These are phyloP conservation scores for Nemurella pictetii DNA, from an alignment of 2,888 invertebrate species.

Conservation along the genomic window DNA sequence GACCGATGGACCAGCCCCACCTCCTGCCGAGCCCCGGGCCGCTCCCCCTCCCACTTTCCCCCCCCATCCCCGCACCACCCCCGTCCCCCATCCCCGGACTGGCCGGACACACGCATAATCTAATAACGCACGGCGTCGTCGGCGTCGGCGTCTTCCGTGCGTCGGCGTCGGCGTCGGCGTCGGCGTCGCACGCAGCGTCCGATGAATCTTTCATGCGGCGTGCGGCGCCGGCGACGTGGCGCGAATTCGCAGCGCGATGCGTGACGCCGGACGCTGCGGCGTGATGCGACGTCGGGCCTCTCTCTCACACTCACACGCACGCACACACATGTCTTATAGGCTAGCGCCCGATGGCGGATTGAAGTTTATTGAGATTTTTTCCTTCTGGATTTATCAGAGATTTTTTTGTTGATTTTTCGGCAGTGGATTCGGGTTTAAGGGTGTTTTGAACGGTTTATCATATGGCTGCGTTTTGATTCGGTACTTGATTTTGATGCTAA, in stretches of 20 bases:
- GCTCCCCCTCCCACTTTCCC: neutral
- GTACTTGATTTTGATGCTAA: neutral
- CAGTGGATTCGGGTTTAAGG: neutral
- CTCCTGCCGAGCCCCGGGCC: neutral
- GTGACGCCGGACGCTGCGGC: neutral
- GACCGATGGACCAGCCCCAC: neutral
- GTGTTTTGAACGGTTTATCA: neutral
- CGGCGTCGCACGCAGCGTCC: neutral
- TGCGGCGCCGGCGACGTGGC: neutral
- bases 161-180: neutral
- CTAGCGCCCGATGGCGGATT: neutral
- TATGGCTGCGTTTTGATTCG: neutral
- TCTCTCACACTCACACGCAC: no score
- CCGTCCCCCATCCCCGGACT: neutral
- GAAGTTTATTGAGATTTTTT: neutral
- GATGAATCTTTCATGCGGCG: neutral
- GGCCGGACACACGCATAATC: constrained; percentile 17
- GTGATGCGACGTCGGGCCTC: no score
- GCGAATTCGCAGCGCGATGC: neutral
- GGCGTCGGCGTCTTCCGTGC: neutral
- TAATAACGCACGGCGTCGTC: constrained; percentile 1
- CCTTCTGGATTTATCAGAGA: neutral
- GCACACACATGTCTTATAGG: no score
- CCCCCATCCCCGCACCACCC: neutral
- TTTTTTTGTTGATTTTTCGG: neutral